phyloP scores from a whole-genome alignment of 2,888 invertebrate species.

The Noctuana brunneofusca region DNA sequence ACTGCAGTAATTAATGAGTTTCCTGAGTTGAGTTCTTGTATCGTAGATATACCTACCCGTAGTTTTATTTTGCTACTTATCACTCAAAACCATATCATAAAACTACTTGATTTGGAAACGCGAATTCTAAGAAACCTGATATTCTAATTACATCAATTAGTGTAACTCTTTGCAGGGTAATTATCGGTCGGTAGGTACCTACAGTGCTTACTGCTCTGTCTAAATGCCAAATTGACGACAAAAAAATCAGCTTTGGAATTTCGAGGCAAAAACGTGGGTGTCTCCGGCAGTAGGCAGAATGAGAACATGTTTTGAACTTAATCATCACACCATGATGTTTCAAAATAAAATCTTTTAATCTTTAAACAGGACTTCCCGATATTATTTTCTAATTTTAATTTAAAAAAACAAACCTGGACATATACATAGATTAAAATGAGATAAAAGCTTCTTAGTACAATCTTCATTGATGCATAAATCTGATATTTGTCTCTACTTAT shows the following conservation, averaged over 20 bases:
- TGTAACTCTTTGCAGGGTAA: not conserved
- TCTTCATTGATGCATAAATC: too few relatives aligned
- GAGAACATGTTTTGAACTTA: not conserved
- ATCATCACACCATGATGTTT: not conserved
- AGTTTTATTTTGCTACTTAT: not conserved
- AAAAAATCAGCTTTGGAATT: constrained; percentile 56
- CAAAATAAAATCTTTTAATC: too few relatives aligned
- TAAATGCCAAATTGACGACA: constrained; percentile 42
- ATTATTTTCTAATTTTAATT: too few relatives aligned
- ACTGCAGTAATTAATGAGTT: not conserved
- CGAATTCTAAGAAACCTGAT: constrained; percentile 13
- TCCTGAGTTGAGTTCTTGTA: not conserved
- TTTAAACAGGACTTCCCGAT: too few relatives aligned
- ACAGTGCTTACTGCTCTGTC: constrained; percentile 1
- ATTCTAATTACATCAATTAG: constrained; percentile 20
- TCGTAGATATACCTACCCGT: not conserved
- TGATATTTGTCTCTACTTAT: too few relatives aligned
- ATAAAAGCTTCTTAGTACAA: too few relatives aligned
- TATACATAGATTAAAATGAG: too few relatives aligned
- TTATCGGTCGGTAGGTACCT: constrained; percentile 5
- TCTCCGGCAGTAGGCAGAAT: constrained; percentile 32
- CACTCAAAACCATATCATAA: not conserved
- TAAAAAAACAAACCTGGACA: too few relatives aligned
- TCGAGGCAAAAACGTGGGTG: constrained; percentile 53
- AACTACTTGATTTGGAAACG: not conserved